Evolutionary conservation across 2,888 invertebrate genomes (phyloP).

Genomic region (Arenicola marina): DNA sequence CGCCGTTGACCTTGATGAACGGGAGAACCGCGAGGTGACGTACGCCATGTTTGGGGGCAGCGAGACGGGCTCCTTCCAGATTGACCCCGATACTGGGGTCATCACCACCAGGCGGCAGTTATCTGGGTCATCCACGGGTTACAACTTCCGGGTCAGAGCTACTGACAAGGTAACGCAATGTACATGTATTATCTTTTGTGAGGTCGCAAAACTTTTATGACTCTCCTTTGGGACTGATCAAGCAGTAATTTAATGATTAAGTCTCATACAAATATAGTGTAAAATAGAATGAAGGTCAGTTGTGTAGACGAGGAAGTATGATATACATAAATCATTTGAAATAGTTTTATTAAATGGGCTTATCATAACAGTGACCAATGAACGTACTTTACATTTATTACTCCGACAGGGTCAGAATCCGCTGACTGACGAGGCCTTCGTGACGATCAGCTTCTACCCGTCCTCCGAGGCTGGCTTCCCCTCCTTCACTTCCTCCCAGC

Average conservation of each 20-base stretch:
- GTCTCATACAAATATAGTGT: no score
- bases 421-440: conserved; percentile 74
- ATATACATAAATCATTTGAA: no score
- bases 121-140: conserved; percentile 67
- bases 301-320: no score
- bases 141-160: conserved; percentile 66
- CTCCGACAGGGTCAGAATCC: conserved; percentile 68
- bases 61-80: conserved; percentile 43
- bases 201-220: no score
- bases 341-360: no score
- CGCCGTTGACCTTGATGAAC: conserved; percentile 82
- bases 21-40: conserved; percentile 77
- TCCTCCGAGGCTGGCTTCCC: conserved; percentile 74
- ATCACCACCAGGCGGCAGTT: conserved; percentile 58
- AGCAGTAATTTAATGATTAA: no score
- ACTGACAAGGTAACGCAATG: conserved; percentile 69
- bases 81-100: conserved; percentile 64
- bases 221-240: no score
- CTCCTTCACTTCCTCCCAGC: conserved; percentile 67
- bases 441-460: conserved; percentile 78
- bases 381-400: conserved; percentile 2
- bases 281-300: no score
- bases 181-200: no score
- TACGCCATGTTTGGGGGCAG: conserved; percentile 65
- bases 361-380: no score